phyloP scores from a whole-genome alignment of 2,113 vertebrate genomes.

The Tachysurus fulvidraco region DNA sequence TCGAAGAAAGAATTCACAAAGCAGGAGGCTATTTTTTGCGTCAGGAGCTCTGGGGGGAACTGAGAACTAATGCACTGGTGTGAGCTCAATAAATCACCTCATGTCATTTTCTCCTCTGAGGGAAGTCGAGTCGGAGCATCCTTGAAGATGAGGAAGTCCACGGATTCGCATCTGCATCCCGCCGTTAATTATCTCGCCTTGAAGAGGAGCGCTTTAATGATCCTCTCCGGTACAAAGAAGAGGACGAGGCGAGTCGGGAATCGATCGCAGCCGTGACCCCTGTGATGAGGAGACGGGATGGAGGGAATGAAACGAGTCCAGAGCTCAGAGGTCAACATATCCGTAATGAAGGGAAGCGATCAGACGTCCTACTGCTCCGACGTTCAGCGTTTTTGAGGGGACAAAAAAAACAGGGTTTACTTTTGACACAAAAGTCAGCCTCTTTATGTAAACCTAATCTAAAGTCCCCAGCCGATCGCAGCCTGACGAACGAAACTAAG shows the following conservation, averaged over 20 bases:
- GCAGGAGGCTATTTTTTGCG: background rate
- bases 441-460: too few species aligned
- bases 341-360: background rate
- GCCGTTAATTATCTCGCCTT: background rate
- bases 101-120: background rate
- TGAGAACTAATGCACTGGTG: background rate
- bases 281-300: background rate
- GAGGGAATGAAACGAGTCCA: slow-evolving; percentile 4
- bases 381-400: background rate
- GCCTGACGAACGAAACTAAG: too few species aligned
- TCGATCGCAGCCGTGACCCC: background rate
- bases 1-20: background rate
- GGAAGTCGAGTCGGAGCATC: background rate
- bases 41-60: background rate
- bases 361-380: background rate
- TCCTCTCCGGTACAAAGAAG: background rate
- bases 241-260: background rate
- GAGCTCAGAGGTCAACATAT: background rate
- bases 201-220: background rate
- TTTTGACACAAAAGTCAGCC: too few species aligned
- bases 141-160: background rate
- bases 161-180: slow-evolving; percentile 9
- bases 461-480: too few species aligned
- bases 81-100: slow-evolving; percentile 15
- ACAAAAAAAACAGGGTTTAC: background rate